These are phyloP conservation scores for Halcyon senegalensis DNA, from an alignment of 2,113 vertebrate genomes.

Conservation along the genomic window DNA sequence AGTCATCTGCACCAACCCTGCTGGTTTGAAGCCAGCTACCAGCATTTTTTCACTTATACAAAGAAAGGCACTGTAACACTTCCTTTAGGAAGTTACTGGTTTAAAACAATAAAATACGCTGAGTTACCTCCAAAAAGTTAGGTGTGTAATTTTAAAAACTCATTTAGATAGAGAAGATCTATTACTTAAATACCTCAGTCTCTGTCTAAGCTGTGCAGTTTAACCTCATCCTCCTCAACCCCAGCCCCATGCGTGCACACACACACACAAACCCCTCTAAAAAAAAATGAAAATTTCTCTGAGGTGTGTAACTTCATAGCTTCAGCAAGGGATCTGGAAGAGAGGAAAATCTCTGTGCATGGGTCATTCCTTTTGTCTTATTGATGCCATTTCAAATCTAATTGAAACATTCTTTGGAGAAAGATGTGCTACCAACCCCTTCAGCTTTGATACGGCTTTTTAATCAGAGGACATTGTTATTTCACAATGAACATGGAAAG, in stretches of 20 bases:
- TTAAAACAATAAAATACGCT: not conserved
- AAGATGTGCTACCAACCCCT: not conserved
- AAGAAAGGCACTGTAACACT: not conserved
- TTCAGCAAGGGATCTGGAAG: not conserved
- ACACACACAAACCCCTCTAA: not conserved
- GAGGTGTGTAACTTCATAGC: not conserved
- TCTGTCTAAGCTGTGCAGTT: not conserved
- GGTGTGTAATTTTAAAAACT: not conserved
- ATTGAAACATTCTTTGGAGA: conserved; percentile 63
- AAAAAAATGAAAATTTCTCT: conserved; percentile 5
- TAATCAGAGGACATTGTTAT: conserved; percentile 70
- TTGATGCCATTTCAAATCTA: conserved; percentile 47
- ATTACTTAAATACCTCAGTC: not conserved
- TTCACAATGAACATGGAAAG: conserved; percentile 51
- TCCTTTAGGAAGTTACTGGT: conserved; percentile 10
- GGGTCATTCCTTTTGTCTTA: conserved; percentile 3
- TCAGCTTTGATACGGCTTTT: conserved; percentile 64
- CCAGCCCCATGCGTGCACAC: not conserved
- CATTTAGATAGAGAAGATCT: not conserved
- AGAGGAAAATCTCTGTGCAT: not conserved
- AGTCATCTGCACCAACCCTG: not conserved
- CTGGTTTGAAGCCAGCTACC: not conserved
- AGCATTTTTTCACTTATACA: not conserved
- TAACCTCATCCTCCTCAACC: not conserved
- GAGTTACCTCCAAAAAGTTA: not conserved